phyloP scores from a whole-genome alignment of 2,797 vertebrate species.

The Chiloscyllium punctatum region DNA sequence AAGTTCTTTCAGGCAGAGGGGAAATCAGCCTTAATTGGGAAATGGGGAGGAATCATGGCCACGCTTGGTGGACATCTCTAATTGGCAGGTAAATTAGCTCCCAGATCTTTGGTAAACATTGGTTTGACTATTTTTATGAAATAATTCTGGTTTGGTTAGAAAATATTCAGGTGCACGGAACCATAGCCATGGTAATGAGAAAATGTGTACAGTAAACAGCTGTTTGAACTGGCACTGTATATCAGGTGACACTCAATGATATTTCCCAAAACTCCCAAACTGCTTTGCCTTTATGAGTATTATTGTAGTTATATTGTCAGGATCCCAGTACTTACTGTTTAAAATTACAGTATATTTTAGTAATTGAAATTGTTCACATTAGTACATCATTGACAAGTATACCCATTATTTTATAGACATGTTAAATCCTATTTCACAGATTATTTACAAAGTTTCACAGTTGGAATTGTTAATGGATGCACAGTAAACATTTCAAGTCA shows the following conservation, averaged over 20 bases:
- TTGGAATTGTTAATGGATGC: constrained; percentile 7
- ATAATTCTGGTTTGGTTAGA: neutral
- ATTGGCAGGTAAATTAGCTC: no score
- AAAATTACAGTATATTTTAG: neutral
- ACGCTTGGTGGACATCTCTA: neutral
- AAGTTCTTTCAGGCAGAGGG: neutral
- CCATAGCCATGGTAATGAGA: neutral
- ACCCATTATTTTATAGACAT: constrained; percentile 17
- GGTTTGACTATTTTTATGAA: neutral
- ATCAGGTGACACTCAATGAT: neutral
- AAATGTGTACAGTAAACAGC: neutral
- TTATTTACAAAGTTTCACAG: neutral
- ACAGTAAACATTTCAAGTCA: constrained; percentile 18
- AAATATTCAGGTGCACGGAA: neutral
- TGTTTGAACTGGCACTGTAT: neutral
- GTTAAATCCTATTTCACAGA: constrained; percentile 14
- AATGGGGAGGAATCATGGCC: neutral
- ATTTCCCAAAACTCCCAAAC: neutral
- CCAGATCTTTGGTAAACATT: neutral
- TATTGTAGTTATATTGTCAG: neutral
- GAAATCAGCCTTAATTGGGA: neutral
- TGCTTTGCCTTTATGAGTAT: neutral
- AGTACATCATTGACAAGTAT: neutral
- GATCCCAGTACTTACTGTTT: neutral
- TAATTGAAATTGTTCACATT: neutral